Evolutionary conservation across 92 coral and sea anemone species (phyloP).

Genomic region (Porites divaricata): DNA sequence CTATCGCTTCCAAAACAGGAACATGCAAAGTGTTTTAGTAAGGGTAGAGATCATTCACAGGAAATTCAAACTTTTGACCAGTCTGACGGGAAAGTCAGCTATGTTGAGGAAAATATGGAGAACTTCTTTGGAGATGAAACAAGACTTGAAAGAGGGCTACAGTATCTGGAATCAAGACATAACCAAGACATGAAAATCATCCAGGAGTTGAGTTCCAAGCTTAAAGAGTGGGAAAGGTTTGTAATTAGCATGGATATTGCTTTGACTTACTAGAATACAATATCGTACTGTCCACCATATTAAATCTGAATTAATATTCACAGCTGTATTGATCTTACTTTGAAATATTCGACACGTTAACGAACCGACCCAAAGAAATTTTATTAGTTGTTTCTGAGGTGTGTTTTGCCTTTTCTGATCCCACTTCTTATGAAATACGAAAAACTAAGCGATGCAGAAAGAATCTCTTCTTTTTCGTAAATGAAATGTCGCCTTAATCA

Average conservation of each 20-base stretch:
- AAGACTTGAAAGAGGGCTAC: conserved; percentile 51
- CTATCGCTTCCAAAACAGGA: conserved; percentile 18
- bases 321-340: conserved; percentile 8
- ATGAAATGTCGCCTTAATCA: not conserved
- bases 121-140: not conserved
- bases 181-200: conserved; percentile 57
- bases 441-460: not conserved
- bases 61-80: conserved; percentile 15
- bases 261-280: not conserved
- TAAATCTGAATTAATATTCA: not conserved
- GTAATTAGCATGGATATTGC: conserved; percentile 27
- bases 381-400: too few relatives aligned
- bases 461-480: not conserved
- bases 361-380: too few relatives aligned
- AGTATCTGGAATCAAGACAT: conserved; percentile 45
- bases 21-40: not conserved
- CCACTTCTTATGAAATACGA: too few relatives aligned
- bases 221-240: conserved; percentile 83
- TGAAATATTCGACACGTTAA: not conserved
- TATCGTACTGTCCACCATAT: not conserved
- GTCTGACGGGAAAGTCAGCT: not conserved
- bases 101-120: too few relatives aligned
- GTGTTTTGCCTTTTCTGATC: not conserved
- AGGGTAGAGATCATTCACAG: not conserved
- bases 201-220: conserved; percentile 47